Evolutionary conservation across 2,888 invertebrate genomes (phyloP).

Genomic region (Drosophila demipolita): DNA sequence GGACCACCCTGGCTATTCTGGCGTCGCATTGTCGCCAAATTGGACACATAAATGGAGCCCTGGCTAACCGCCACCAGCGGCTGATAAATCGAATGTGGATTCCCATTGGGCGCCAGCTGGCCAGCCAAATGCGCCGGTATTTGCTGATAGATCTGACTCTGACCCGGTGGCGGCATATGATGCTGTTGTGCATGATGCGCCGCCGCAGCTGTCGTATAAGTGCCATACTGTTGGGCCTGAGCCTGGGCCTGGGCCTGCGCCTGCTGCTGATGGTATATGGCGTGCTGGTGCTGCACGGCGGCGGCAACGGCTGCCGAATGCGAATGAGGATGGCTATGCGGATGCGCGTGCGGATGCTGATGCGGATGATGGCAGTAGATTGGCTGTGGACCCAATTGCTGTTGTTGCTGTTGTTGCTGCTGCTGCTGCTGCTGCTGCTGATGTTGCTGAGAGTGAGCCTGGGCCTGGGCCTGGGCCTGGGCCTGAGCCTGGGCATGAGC

Average conservation of each 20-base stretch:
- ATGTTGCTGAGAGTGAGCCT: slow-evolving; percentile 44
- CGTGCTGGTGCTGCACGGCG: slow-evolving; percentile 86
- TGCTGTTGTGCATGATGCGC: slow-evolving; percentile 80
- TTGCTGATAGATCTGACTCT: slow-evolving; percentile 85
- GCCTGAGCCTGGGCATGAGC: slow-evolving; percentile 46
- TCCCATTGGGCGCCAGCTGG: slow-evolving; percentile 79
- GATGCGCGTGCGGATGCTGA: slow-evolving; percentile 82
- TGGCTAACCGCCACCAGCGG: slow-evolving; percentile 82
- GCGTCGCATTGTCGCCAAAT: slow-evolving; percentile 83
- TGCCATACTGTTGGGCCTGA: slow-evolving; percentile 81
- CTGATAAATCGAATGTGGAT: slow-evolving; percentile 84
- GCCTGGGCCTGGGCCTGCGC: slow-evolving; percentile 48
- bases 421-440: slow-evolving; percentile 63
- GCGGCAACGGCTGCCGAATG: slow-evolving; percentile 86
- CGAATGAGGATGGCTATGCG: slow-evolving; percentile 83
- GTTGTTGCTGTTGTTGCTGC: slow-evolving; percentile 67
- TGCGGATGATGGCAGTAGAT: slow-evolving; percentile 86
- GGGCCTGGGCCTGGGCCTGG: slow-evolving; percentile 55
- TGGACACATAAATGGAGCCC: slow-evolving; percentile 83
- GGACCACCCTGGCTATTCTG: slow-evolving; percentile 82
- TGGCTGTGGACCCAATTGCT: slow-evolving; percentile 83
- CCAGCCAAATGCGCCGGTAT: slow-evolving; percentile 82
- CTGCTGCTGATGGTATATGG: slow-evolving; percentile 85
- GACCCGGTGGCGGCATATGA: slow-evolving; percentile 81
- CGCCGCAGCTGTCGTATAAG: slow-evolving; percentile 73